Evolutionary conservation across 2,113 vertebrate species (phyloP).

Genomic region (Axis porcinus): DNA sequence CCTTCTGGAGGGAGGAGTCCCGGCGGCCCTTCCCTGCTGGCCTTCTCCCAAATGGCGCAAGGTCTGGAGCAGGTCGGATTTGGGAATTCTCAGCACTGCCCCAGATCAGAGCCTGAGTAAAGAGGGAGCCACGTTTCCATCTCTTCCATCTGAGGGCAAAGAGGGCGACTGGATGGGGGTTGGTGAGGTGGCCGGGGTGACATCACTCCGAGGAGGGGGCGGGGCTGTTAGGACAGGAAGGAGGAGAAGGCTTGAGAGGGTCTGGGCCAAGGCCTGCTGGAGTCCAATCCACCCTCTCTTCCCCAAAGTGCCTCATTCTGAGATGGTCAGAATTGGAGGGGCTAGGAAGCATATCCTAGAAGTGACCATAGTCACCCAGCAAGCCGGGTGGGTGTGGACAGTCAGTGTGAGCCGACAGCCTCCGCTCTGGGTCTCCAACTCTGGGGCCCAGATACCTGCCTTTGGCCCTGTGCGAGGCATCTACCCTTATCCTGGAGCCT

Average conservation of each 20-base stretch:
- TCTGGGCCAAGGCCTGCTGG: not conserved
- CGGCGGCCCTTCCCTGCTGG: not conserved
- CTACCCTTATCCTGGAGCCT: not conserved
- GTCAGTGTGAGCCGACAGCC: not conserved
- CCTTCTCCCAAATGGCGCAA: not conserved
- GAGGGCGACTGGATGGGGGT: not conserved
- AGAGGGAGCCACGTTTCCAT: not conserved
- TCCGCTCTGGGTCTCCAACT: not conserved
- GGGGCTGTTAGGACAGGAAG: slow-evolving; percentile 44
- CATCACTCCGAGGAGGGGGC: slow-evolving; percentile 52
- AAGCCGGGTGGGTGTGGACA: not conserved
- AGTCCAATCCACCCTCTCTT: not conserved
- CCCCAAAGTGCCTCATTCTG: not conserved
- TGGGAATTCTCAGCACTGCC: not conserved
- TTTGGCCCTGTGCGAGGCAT: not conserved
- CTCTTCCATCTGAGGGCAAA: not conserved
- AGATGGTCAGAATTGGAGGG: not conserved
- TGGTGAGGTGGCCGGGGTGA: slow-evolving; percentile 71
- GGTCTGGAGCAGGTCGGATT: not conserved
- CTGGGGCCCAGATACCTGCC: not conserved
- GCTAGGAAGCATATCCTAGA: not conserved
- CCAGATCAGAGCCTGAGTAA: not conserved
- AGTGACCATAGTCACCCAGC: not conserved
- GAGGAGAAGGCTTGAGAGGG: slow-evolving; percentile 30
- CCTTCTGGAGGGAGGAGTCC: not conserved